A percentile compares a stretch with the other conserved stretches of the same genome.
These are phyloP conservation scores for Gadopsis marmoratus DNA, from an alignment of 2,797 vertebrate species.

Conservation along the genomic window DNA sequence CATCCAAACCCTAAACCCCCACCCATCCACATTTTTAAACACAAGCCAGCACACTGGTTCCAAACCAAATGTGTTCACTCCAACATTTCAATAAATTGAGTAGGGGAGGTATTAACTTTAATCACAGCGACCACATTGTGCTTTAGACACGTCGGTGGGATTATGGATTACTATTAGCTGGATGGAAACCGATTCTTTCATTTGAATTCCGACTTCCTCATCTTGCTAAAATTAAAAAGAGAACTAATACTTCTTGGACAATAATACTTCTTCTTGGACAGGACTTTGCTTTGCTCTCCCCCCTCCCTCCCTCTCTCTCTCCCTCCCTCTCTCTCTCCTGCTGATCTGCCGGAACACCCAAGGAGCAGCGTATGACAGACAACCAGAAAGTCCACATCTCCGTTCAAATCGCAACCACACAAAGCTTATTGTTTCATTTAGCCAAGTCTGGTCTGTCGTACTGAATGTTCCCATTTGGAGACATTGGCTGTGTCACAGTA, in stretches of 20 bases:
- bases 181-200: conserved; percentile 90
- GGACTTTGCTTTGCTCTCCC: conserved; percentile 72
- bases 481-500: conserved; percentile 34
- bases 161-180: conserved; percentile 92
- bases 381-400: conserved; percentile 65
- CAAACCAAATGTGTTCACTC: conserved; percentile 88
- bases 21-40: conserved; percentile 79
- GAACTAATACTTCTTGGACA: conserved; percentile 89
- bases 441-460: conserved; percentile 38
- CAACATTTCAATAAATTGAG: conserved; percentile 91
- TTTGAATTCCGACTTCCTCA: conserved; percentile 88
- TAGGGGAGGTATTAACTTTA: conserved; percentile 89
- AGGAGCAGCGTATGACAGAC: conserved; percentile 72
- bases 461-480: conserved; percentile 53
- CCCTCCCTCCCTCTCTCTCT: background rate
- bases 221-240: conserved; percentile 89
- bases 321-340: conserved; percentile 29
- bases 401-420: conserved; percentile 63
- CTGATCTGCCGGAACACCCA: conserved; percentile 80
- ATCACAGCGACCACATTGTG: conserved; percentile 91
- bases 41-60: conserved; percentile 81
- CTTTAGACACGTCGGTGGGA: conserved; percentile 88
- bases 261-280: conserved; percentile 87
- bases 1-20: conserved; percentile 32
- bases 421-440: conserved; percentile 62